Conservation (phyloP, 2,113 vertebrate species). For the Nerophis lumbriciformis region DNA sequence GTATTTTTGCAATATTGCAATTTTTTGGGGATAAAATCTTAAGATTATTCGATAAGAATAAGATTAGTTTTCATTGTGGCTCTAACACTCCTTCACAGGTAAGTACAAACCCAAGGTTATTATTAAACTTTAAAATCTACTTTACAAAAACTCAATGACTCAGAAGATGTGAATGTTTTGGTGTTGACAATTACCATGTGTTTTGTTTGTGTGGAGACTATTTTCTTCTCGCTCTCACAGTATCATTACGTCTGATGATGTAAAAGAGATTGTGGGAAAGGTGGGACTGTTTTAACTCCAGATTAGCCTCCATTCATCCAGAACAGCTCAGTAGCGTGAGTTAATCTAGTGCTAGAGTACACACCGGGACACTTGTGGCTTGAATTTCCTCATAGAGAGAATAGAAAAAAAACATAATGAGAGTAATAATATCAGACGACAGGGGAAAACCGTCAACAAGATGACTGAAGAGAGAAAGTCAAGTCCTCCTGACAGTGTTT, state of each 20-base stretch:
- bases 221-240: not conserved
- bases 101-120: not conserved
- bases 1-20: not conserved
- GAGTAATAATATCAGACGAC: not conserved
- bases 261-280: constrained; percentile 2
- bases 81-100: not conserved
- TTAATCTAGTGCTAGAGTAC: constrained; percentile 57
- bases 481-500: not conserved
- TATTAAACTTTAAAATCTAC: constrained; percentile 2
- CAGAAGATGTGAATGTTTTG: not conserved
- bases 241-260: constrained; percentile 6
- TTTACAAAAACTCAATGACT: not conserved
- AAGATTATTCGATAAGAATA: not conserved
- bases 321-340: constrained; percentile 24
- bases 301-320: constrained; percentile 50
- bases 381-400: not conserved
- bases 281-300: constrained; percentile 29
- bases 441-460: not conserved
- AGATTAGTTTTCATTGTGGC: not conserved
- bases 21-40: not conserved
- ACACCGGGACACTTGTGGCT: constrained; percentile 9
- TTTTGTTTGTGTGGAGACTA: constrained; percentile 6
- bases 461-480: not conserved
- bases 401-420: constrained; percentile 3
- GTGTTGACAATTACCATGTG: not conserved